Percentiles rank a stretch among this genome's conserved stretches.
These are phyloP conservation scores for Anabacerthia variegaticeps DNA, from an alignment of 2,797 vertebrate genomes.

Conservation along the genomic window DNA sequence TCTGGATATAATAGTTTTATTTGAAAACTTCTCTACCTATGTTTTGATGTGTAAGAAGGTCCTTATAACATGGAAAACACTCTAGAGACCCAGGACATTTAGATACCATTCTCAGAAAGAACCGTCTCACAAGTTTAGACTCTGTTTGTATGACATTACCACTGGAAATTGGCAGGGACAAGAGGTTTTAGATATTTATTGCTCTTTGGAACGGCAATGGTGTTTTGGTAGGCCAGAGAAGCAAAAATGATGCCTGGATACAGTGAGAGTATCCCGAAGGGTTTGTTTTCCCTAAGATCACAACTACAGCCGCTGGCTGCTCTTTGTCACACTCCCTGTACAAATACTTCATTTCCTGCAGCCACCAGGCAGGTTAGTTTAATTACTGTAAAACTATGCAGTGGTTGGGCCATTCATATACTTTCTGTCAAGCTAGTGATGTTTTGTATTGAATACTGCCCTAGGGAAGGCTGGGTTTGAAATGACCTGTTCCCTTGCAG, in stretches of 20 bases:
- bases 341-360: background rate
- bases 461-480: background rate
- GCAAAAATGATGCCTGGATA: background rate
- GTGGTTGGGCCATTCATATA: background rate
- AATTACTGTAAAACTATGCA: background rate
- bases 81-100: background rate
- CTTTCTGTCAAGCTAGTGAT: background rate
- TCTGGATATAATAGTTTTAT: background rate
- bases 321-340: background rate
- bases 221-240: background rate
- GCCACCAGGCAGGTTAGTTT: background rate
- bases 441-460: background rate
- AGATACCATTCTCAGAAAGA: background rate
- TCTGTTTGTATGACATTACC: background rate
- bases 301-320: background rate
- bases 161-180: background rate
- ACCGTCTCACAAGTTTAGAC: background rate
- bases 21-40: background rate
- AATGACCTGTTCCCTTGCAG: background rate
- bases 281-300: background rate
- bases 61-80: background rate
- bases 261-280: background rate
- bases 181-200: background rate
- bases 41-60: background rate
- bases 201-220: background rate